A percentile compares a stretch with the other conserved stretches of the same genome.
Conservation (phyloP, 2,113 vertebrate genomes). For the Sardina pilchardus region DNA sequence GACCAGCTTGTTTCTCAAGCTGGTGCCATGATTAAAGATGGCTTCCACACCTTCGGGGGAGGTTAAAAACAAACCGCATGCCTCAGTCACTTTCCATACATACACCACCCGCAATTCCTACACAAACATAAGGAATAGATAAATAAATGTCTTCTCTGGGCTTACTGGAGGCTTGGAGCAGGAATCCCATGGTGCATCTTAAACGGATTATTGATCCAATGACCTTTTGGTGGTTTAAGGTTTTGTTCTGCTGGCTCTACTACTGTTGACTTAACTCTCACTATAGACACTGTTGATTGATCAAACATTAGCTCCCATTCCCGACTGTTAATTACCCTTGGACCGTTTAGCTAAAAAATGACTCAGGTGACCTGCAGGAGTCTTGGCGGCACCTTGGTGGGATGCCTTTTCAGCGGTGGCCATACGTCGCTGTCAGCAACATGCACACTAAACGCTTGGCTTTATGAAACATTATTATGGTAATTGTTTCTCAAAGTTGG, state of each 20-base stretch:
- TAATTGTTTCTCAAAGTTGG: constrained; percentile 37
- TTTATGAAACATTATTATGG: constrained; percentile 25
- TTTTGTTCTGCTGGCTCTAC: constrained; percentile 65
- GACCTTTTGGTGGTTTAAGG: constrained; percentile 72
- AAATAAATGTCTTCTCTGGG: constrained; percentile 74
- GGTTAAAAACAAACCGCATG: constrained; percentile 53
- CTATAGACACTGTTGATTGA: constrained; percentile 55
- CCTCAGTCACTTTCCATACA: constrained; percentile 37
- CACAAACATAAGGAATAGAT: constrained; percentile 56
- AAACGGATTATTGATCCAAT: constrained; percentile 79
- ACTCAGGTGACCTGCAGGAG: not conserved
- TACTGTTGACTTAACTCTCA: constrained; percentile 63
- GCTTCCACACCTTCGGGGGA: not conserved
- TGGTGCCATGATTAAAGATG: not conserved
- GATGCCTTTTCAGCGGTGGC: not conserved
- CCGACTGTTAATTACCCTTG: constrained; percentile 61
- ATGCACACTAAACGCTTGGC: not conserved
- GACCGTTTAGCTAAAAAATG: not conserved
- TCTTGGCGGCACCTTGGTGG: not conserved
- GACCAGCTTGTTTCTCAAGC: not conserved
- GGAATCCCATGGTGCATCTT: constrained; percentile 70
- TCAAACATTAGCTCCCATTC: constrained; percentile 66
- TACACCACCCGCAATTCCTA: constrained; percentile 51
- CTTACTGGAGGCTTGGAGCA: constrained; percentile 60
- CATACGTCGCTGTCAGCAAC: not conserved